Evolutionary conservation across 1,140 invertebrate genomes (phyloP).

Genomic region (Littorina saxatilis): DNA sequence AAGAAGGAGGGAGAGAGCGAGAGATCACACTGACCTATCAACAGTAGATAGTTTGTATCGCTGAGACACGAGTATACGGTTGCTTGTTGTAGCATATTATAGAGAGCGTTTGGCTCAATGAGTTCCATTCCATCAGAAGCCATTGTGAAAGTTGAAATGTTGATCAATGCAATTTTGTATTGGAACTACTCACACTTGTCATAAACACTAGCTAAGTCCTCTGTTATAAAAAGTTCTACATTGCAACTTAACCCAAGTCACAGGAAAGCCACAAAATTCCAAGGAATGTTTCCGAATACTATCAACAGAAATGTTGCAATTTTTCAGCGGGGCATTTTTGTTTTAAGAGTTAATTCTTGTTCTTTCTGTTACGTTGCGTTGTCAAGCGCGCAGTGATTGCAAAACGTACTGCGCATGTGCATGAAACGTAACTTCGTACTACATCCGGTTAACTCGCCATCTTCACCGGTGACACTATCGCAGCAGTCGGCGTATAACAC

Average conservation of each 20-base stretch:
- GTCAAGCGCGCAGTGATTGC: slow-evolving; percentile 62
- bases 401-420: slow-evolving; percentile 16
- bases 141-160: slow-evolving; percentile 20
- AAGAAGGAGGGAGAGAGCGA: too few relatives aligned
- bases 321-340: too few relatives aligned
- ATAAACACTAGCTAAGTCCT: slow-evolving; percentile 52
- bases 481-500: slow-evolving; percentile 44
- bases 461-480: slow-evolving; percentile 23
- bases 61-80: slow-evolving; percentile 68
- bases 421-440: not conserved
- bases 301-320: too few relatives aligned
- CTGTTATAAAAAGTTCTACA: slow-evolving; percentile 35
- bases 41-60: slow-evolving; percentile 72
- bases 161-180: not conserved
- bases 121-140: slow-evolving; percentile 60
- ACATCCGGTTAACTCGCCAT: slow-evolving; percentile 11
- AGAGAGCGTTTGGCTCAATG: slow-evolving; percentile 69
- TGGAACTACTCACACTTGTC: slow-evolving; percentile 36
- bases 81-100: slow-evolving; percentile 72
- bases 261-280: too few relatives aligned
- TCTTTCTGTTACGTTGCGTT: slow-evolving; percentile 38
- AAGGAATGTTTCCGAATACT: too few relatives aligned
- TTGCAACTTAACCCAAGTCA: too few relatives aligned
- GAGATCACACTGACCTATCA: slow-evolving; percentile 62
- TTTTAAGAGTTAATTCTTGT: too few relatives aligned